A percentile compares a stretch with the other conserved stretches of the same genome.
Conservation (phyloP, 2,888 invertebrate species). For the Aproaerema taeniolella region DNA sequence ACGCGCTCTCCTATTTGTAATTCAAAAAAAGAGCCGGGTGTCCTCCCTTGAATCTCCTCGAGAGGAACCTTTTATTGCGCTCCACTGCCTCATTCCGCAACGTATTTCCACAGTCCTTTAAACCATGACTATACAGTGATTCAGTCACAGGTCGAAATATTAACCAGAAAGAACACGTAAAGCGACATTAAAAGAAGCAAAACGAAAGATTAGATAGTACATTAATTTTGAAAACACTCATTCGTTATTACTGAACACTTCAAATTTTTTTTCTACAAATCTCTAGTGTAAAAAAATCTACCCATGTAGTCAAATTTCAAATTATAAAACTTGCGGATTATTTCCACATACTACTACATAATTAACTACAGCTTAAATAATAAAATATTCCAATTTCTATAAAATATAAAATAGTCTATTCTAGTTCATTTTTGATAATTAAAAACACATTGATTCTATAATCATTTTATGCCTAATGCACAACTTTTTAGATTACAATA, state of each 20-base stretch:
- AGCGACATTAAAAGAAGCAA: conserved; percentile 64
- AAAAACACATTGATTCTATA: conserved; percentile 30
- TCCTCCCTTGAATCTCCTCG: conserved; percentile 43
- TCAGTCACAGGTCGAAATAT: conserved; percentile 60
- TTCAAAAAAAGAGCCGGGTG: conserved; percentile 50
- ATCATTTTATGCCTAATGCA: conserved; percentile 48
- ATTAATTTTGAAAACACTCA: conserved; percentile 43
- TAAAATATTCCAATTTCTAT: conserved; percentile 48
- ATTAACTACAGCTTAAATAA: conserved; percentile 45
- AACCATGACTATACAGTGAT: conserved; percentile 33
- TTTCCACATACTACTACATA: conserved; percentile 52
- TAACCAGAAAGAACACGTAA: conserved; percentile 52
- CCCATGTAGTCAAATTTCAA: conserved; percentile 49
- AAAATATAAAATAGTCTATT: conserved; percentile 29
- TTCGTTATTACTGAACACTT: conserved; percentile 35
- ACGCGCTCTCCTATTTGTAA: conserved; percentile 51
- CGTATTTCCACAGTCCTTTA: conserved; percentile 23
- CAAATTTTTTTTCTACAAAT: conserved; percentile 41
- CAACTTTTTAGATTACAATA: conserved; percentile 39
- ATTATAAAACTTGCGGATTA: conserved; percentile 37
- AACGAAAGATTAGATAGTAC: conserved; percentile 42
- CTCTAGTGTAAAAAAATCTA: conserved; percentile 40
- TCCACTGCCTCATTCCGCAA: conserved; percentile 27
- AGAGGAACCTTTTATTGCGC: conserved; percentile 35
- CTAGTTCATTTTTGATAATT: conserved; percentile 35